Base-by-base conservation (phyloP, 2,888 invertebrate species). In the Microplitis manilae region DNA sequence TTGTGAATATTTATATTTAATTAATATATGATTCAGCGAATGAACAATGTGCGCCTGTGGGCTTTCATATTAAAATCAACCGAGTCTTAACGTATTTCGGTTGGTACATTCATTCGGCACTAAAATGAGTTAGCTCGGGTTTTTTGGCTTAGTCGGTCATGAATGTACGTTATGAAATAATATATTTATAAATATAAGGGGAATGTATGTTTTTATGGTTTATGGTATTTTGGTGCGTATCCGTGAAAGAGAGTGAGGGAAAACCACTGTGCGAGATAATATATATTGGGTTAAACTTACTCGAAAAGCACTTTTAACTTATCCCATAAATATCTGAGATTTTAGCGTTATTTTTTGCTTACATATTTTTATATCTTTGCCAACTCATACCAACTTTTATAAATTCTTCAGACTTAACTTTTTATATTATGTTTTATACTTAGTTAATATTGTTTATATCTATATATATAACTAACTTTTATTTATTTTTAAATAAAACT, bases 241-340 rank as follows among this genome's bases (percentile, higher is more conserved):
- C 8, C 50, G 2, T 2, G 2, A 50, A 13, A 5, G 13, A 50
- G 13, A 13, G 13, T 50, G 50, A 50, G 50, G 41, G 61, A 72
- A 73, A 73, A 68, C 60, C 40, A 75, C 67, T 73, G 73, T 73
- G 77, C 30, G 71, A 77, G 74, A 80, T 83, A 83, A 84, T 85
- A 83, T 50, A 50, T 81, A 84, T 85, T 82, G 81, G 82, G 83
- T 84, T 84, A 84, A 84, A 85, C 82, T 85, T 81, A 80, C 82
- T 85, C 79, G 81, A 83, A 83, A 83, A 84, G 81, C 83, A 83
- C 85, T 85, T 83, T 81, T 76, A 83, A 83, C 84, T 85, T 85
- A 65, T 77, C 80, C 79, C 81, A 85, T 85, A 84, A 85, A 85
- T 83, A 84, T 81, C 68, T 76, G 69, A 80, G 79, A 79, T 81